Percentiles rank a stretch among this genome's conserved stretches.
Conservation (phyloP, 2,113 vertebrate species). For the Patagioenas fasciata region DNA sequence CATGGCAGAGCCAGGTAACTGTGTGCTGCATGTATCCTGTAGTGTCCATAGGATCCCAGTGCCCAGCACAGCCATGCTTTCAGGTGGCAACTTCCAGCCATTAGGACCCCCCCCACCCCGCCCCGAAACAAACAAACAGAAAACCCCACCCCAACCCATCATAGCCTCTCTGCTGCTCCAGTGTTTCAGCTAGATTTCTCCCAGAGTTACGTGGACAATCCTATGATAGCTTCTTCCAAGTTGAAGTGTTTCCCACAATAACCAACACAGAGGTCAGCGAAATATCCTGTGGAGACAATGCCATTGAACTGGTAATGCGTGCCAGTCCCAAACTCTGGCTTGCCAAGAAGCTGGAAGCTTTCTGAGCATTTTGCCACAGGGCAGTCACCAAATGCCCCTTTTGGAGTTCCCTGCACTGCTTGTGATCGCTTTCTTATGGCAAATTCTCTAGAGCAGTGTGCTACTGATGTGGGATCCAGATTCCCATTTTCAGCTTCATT, state of each 20-base stretch:
- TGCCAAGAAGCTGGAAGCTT: background rate
- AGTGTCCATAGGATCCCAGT: background rate
- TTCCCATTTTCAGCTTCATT: background rate
- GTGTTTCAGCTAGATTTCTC: background rate
- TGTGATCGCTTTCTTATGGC: background rate
- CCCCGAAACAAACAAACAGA: too few relatives aligned
- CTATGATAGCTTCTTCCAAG: background rate
- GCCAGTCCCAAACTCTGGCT: background rate
- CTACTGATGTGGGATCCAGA: background rate
- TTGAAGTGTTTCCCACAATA: background rate
- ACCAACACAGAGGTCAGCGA: constrained; percentile 17
- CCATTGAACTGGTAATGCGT: background rate
- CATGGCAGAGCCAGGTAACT: fast-evolving
- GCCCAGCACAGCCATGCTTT: background rate
- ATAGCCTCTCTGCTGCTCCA: background rate
- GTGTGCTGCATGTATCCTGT: background rate
- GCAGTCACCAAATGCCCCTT: background rate
- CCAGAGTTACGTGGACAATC: background rate
- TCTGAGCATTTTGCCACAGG: constrained; percentile 13
- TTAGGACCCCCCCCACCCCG: background rate
- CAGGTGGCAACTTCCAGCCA: background rate
- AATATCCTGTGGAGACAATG: constrained; percentile 16
- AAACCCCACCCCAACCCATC: background rate
- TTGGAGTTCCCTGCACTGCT: background rate
- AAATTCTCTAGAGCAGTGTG: background rate